Conservation (phyloP, 2,113 vertebrate species). For the Myxocyprinus asiaticus region DNA sequence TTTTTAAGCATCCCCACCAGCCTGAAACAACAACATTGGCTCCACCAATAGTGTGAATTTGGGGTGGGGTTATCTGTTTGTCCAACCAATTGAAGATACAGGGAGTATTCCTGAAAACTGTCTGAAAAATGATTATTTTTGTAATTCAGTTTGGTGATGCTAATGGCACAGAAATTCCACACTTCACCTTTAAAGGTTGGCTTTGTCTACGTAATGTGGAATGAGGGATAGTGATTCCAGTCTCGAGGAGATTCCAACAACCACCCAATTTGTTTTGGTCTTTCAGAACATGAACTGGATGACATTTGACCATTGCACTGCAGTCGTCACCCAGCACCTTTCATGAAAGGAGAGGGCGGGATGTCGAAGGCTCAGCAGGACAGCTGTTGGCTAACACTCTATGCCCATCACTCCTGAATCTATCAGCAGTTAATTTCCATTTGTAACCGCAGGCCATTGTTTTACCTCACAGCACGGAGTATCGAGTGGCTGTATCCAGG, state of each 20-base stretch:
- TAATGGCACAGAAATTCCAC: neutral
- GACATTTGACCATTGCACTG: constrained; percentile 36
- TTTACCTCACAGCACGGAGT: constrained; percentile 39
- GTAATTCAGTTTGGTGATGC: too few species aligned
- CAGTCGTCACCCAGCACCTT: constrained; percentile 30
- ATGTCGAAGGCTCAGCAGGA: constrained; percentile 31
- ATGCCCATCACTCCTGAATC: constrained; percentile 29
- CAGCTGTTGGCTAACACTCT: constrained; percentile 48
- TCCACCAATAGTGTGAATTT: too few species aligned
- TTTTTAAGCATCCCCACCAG: too few species aligned
- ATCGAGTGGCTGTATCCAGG: constrained; percentile 57
- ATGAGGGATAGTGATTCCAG: neutral
- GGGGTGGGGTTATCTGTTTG: neutral
- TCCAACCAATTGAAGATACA: neutral
- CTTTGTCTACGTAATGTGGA: constrained; percentile 6
- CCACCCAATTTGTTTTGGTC: constrained; percentile 26
- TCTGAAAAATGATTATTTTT: too few species aligned
- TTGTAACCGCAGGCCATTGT: constrained; percentile 55
- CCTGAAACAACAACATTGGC: too few species aligned
- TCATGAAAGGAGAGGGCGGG: constrained; percentile 5
- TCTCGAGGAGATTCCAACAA: constrained; percentile 18
- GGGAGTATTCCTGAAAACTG: too few species aligned
- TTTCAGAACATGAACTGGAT: constrained; percentile 23
- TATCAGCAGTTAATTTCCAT: constrained; percentile 64
- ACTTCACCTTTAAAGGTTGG: constrained; percentile 7